Evolutionary conservation across 1,140 invertebrate species (phyloP).

Genomic region (Yoshiicerus persimilis): DNA sequence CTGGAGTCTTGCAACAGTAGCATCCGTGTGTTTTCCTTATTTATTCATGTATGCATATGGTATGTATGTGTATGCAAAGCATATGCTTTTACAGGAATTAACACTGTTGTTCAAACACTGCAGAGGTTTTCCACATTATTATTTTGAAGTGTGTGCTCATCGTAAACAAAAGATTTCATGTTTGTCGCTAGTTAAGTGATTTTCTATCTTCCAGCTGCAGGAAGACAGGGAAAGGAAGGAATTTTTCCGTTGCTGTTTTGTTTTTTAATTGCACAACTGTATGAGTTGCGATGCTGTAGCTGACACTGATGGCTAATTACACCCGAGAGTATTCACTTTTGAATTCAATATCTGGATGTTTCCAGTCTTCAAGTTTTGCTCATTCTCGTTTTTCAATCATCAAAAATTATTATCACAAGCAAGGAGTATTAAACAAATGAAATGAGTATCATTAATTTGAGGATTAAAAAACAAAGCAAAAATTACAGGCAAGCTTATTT

Average conservation of each 20-base stretch:
- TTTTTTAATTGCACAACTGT: not conserved
- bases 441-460: not conserved
- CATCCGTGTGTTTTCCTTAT: not conserved
- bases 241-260: not conserved
- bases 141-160: too few species aligned
- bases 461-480: not conserved
- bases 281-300: not conserved
- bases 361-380: not conserved
- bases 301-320: constrained; percentile 9
- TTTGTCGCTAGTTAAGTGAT: not conserved
- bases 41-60: too few species aligned
- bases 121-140: too few species aligned
- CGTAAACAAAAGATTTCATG: constrained; percentile 5
- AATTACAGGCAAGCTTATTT: not conserved
- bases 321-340: not conserved
- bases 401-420: not conserved
- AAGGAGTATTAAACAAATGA: not conserved
- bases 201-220: not conserved
- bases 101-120: too few species aligned
- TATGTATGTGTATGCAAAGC: too few species aligned
- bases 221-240: not conserved
- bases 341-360: constrained; percentile 5
- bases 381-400: constrained; percentile 15
- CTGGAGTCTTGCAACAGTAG: too few species aligned
- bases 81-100: too few species aligned